phyloP scores from a whole-genome alignment of 2,888 invertebrate genomes.

The Uropetala carovei region DNA sequence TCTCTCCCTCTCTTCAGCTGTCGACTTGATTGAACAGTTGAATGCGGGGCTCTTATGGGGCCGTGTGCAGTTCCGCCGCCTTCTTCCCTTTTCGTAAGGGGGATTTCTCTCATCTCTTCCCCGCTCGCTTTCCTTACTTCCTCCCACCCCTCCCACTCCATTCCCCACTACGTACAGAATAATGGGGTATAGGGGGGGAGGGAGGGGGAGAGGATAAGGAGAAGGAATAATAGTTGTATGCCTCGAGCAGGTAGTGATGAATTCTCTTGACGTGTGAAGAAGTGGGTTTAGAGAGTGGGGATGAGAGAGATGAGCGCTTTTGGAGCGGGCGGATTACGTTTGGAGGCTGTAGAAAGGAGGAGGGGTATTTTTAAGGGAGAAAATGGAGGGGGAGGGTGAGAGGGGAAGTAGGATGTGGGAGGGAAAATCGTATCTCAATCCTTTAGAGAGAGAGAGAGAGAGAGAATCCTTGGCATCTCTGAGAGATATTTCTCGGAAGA shows the following conservation, averaged over 20 bases:
- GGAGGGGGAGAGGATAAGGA: not conserved
- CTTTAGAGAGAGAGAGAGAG: not conserved
- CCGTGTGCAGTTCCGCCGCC: conserved; percentile 10
- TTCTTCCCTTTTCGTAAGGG: not conserved
- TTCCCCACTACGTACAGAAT: not conserved
- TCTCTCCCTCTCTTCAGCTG: not conserved
- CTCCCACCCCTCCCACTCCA: not conserved
- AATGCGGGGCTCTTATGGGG: not conserved
- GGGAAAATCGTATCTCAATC: not conserved
- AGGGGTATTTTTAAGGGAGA: not conserved
- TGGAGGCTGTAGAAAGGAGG: not conserved
- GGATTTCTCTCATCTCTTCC: not conserved
- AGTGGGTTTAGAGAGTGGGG: not conserved
- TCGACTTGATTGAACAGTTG: conserved; percentile 3
- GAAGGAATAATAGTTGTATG: conserved; percentile 3
- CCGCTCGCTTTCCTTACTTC: not conserved
- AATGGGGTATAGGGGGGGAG: not conserved
- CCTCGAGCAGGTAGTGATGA: conserved; percentile 1
- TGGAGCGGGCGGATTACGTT: not conserved
- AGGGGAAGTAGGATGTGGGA: not conserved
- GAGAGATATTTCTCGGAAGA: not conserved
- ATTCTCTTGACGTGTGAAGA: not conserved
- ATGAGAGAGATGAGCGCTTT: not conserved
- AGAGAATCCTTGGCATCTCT: conserved; percentile 20
- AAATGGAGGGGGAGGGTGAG: not conserved